Evolutionary conservation across 2,888 invertebrate species (phyloP), one percentile per base, ranked within the genome.

Genomic region (Rhyacophila evoluta): DNA sequence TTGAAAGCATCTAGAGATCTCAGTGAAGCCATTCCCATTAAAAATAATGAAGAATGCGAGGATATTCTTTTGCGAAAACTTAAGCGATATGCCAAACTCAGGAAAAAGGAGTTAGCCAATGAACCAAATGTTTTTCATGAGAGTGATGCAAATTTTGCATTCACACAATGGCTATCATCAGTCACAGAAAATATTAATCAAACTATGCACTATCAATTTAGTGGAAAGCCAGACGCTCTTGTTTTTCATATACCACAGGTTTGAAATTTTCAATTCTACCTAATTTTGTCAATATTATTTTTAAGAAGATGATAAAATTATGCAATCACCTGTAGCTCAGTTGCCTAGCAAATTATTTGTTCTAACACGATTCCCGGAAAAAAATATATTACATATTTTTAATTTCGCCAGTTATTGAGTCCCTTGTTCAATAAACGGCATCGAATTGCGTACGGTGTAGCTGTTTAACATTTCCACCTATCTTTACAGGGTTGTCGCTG

Each of bases 171-270:
- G 95, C 87, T 95, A 68, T 92, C 93, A 1, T 93, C 94, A 84
- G 92, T 95, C 11, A 94, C 95, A 8, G 95, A 95, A 85, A 88
- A 93, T 27, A 93, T 95, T 74, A 95, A 95, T 86, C 92, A 92
- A 82, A 91, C 93, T 11, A 92, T 95, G 91, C 93, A 92, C 85
- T 93, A 92, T 84, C 93, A 92, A 83, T 92, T 92, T 84, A 89
- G 90, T 84, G 92, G 93, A 77, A 91, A 91, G 83, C 91, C 93
- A 6, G 92, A 94, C 37, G 91, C 92, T 0, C 87, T 94, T 27
- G 91, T 91, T 10, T 94, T 95, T 85, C 93, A 93, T 85, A 92
- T 93, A 41, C 94, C 94, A 6, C 92, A 93, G 85, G 91, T 92
- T 84, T 84, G 85, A 79, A n/a, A n/a, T n/a, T n/a, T n/a, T n/a